These are phyloP conservation scores for Drosophila ogumai DNA, from an alignment of 1,140 invertebrate genomes.

Conservation along the genomic window DNA sequence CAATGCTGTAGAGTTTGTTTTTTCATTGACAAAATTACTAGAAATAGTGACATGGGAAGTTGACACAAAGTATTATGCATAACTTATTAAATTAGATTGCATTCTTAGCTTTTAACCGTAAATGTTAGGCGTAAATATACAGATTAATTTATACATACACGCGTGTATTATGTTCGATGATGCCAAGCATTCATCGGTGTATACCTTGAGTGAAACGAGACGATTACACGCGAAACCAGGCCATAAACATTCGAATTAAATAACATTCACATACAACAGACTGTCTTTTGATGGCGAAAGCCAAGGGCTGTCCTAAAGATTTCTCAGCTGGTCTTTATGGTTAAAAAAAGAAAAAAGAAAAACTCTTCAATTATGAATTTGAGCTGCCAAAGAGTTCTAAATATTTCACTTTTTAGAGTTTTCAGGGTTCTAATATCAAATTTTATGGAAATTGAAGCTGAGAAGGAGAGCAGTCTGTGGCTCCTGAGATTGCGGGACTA, in stretches of 20 bases:
- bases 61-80: slow-evolving; percentile 64
- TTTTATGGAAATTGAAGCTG: slow-evolving; percentile 1
- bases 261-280: slow-evolving; percentile 34
- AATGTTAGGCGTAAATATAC: slow-evolving; percentile 48
- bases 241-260: slow-evolving; percentile 69
- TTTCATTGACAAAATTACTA: not conserved
- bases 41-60: slow-evolving; percentile 8
- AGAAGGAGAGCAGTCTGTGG: not conserved
- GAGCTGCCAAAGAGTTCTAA: slow-evolving; percentile 9
- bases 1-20: not conserved
- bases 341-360: not conserved
- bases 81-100: slow-evolving; percentile 52
- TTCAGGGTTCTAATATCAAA: not conserved
- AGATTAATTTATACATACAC: slow-evolving; percentile 34
- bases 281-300: slow-evolving; percentile 2
- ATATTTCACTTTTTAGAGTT: slow-evolving; percentile 3
- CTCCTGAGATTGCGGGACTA: not conserved
- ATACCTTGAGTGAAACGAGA: slow-evolving; percentile 22
- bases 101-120: slow-evolving; percentile 43
- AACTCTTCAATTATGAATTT: slow-evolving; percentile 9
- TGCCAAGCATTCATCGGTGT: slow-evolving; percentile 66
- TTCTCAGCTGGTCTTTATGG: not conserved
- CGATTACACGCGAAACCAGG: slow-evolving; percentile 54
- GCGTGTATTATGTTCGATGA: slow-evolving; percentile 54
- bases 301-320: not conserved